Evolutionary conservation across 2,797 vertebrate genomes (phyloP), one percentile per base, ranked within the genome.

Genomic region (Sphenodon punctatus): DNA sequence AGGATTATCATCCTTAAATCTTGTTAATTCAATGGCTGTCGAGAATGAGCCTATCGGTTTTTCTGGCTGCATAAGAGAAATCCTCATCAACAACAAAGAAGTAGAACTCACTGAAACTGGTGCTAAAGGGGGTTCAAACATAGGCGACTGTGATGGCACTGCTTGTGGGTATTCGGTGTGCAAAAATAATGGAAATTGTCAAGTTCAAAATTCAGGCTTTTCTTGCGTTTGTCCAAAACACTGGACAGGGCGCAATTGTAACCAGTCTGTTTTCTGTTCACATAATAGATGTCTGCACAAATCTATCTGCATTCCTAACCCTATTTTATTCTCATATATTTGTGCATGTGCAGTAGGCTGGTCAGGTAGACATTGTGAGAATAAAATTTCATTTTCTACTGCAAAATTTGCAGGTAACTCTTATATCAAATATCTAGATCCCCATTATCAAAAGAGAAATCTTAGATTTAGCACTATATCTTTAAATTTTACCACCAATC

Each of bases 131-230:
- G 97, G 97, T 25, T 95, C 94, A 41, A 97, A 98, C 2, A 68
- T 99, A 6, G 96, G 96, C 0, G 98, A 98, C 88, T 97, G 97
- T 88, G 97, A 98, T 0, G 97, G 97, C 67, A 98, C 97, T 1
- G 80, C 84, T 0, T 98, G 97, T 15, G 97, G 97, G 41, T 97
- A 97, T 51, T 91, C 93, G 10, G 94, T 96, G 34, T 98, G 97
- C 88, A 97, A 83, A 88, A 93, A 98, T 2, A 79, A 93, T 3
- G 97, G 97, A 19, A 93, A 74, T 5, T 97, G 97, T 85, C 75
- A 49, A 39, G 65, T 93, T 41, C 84, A 83, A 17, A 88, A 92
- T 22, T 69, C 76, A 0, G 80, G 88, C 1, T 97, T 97, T 86
- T 89, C 70, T 46, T 98, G 97, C 80, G 80, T 87, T 15, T 98